Evolutionary conservation across 2,888 invertebrate genomes (phyloP), one percentile per base, ranked within the genome.

Genomic region (Morpho deidamia): DNA sequence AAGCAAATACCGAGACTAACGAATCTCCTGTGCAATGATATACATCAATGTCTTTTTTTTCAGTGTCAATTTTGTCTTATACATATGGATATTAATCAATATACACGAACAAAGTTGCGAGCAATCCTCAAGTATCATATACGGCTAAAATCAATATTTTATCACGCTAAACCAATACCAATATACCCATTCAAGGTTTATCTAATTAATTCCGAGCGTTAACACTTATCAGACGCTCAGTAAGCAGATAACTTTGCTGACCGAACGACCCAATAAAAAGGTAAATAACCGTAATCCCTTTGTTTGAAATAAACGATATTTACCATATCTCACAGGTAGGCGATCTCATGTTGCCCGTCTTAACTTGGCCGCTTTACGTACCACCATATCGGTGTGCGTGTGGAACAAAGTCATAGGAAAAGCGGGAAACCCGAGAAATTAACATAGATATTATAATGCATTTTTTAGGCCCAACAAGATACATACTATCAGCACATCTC

Each of bases 371-470:
- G 74, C 65, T 77, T 76, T 74, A 73, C 72, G 71, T 70, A 63
- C 65, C 58, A 65, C 70, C 74, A 75, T 81, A 78, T 81, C 81
- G 81, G 78, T 81, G 81, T 81, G 75, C 71, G 76, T 46, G 44
- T 39, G 63, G 57, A 33, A 1, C 41, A 68, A 72, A 67, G 48
- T n/a, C 63, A 46, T 49, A 57, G 69, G 60, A 60, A 10, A 8
- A 61, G 65, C 60, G 61, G 35, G 23, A 7, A 9, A 11, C 2
- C 23, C 23, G 23, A 23, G 23, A 23, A 23, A 23, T 23, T 23
- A 5, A 23, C 23, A 23, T 23, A 5, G 4, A 1, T 14, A 2
- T 14, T 14, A 1, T 2, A 14, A 14, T 14, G n/a, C n/a, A n/a
- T n/a, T n/a, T n/a, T n/a, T n/a, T n/a, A n/a, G n/a, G n/a, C n/a